phyloP scores from a whole-genome alignment of 2,113 vertebrate genomes.

The Paratilapia polleni region DNA sequence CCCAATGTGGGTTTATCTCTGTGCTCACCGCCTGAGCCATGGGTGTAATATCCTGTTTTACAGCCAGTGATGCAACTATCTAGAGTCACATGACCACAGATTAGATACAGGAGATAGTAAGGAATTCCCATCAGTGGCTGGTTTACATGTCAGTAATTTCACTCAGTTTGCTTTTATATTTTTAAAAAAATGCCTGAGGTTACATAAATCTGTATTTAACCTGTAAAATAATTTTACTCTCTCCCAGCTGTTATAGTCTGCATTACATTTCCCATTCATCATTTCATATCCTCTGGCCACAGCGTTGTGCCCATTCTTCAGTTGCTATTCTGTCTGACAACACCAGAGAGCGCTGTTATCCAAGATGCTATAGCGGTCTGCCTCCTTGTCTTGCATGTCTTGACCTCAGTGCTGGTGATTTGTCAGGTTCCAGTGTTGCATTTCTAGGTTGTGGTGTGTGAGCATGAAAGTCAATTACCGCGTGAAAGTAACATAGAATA shows the following conservation, averaged over 20 bases:
- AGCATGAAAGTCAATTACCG: neutral
- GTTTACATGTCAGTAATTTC: neutral
- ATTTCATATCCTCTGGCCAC: neutral
- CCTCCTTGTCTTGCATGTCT: neutral
- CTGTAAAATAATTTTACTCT: neutral
- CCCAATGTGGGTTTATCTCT: neutral
- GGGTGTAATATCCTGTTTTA: neutral
- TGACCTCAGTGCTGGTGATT: neutral
- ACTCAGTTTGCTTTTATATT: neutral
- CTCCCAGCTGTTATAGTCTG: neutral
- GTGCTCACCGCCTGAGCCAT: neutral
- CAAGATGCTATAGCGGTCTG: neutral
- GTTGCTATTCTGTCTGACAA: neutral
- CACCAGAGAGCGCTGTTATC: slow-evolving; percentile 57
- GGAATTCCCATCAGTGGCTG: neutral
- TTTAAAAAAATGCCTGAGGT: neutral
- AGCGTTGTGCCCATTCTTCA: neutral
- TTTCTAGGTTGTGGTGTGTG: neutral
- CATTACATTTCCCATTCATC: neutral
- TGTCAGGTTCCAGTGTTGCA: neutral
- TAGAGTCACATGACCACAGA: neutral
- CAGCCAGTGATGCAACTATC: neutral
- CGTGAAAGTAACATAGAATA: neutral
- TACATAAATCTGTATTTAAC: no score
- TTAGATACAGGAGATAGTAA: neutral